A percentile compares a stretch with the other conserved stretches of the same genome.
These are phyloP conservation scores for Ischnus inquisitorius DNA, from an alignment of 2,888 invertebrate genomes.

Conservation along the genomic window DNA sequence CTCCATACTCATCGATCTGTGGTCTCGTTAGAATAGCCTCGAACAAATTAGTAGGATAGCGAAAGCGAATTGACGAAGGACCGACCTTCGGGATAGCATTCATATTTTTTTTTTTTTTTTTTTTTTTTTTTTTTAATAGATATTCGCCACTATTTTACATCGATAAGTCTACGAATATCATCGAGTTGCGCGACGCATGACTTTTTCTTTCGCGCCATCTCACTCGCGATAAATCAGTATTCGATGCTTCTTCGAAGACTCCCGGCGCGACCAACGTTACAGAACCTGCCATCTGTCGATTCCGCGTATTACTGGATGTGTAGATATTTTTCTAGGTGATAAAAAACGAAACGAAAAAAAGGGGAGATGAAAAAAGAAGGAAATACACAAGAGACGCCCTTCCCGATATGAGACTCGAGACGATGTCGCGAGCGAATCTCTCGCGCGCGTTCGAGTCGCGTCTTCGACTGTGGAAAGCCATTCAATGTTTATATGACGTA, in stretches of 20 bases:
- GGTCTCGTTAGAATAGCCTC: constrained; percentile 40
- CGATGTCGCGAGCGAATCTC: constrained; percentile 25
- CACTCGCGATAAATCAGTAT: constrained; percentile 63
- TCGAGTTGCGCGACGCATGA: constrained; percentile 21
- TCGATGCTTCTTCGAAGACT: constrained; percentile 64
- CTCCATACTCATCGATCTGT: constrained; percentile 53
- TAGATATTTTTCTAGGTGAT: constrained; percentile 68
- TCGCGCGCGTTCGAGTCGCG: constrained; percentile 17
- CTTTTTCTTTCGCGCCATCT: constrained; percentile 42
- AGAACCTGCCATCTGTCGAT: constrained; percentile 68
- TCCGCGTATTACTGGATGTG: constrained; percentile 66
- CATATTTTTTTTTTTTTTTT: constrained; percentile 43
- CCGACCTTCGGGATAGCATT: not conserved
- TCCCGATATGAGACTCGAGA: constrained; percentile 14
- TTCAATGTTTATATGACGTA: constrained; percentile 66
- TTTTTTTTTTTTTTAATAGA: constrained; percentile 42
- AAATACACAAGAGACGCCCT: constrained; percentile 26
- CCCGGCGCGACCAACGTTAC: constrained; percentile 63
- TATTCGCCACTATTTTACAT: constrained; percentile 37
- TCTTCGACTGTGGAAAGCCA: constrained; percentile 64
- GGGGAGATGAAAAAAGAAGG: too few relatives aligned
- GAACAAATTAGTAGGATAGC: constrained; percentile 40
- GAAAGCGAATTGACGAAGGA: constrained; percentile 36
- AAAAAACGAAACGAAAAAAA: constrained; percentile 18
- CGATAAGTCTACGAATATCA: constrained; percentile 18